phyloP scores from a whole-genome alignment of 2,113 vertebrate genomes.

The Pituophis catenifer region DNA sequence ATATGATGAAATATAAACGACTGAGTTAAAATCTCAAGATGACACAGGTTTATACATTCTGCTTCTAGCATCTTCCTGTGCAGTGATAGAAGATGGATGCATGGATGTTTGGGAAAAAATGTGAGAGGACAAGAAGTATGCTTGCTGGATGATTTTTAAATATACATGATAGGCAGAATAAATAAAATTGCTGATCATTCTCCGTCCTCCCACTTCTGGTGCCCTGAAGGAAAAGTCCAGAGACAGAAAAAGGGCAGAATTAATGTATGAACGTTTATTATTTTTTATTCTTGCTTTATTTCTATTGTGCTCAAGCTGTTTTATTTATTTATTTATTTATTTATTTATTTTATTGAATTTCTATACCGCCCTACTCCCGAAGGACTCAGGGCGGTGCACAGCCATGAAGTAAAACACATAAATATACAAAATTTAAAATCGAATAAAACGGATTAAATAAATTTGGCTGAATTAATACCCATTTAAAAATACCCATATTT shows the following conservation, averaged over 20 bases:
- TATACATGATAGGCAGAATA: not conserved
- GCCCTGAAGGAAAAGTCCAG: not conserved
- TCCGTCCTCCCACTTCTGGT: not conserved
- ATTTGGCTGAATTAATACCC: no score
- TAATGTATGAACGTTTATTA: not conserved
- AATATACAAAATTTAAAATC: no score
- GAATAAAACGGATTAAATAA: no score
- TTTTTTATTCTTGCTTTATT: not conserved
- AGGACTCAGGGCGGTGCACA: no score
- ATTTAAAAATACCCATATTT: no score
- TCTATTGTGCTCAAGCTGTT: not conserved
- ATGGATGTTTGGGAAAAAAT: not conserved
- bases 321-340: no score
- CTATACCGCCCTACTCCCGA: no score
- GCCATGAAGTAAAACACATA: no score
- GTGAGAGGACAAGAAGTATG: not conserved
- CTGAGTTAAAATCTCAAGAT: not conserved
- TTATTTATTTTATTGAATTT: no score
- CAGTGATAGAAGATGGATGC: not conserved
- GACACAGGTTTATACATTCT: not conserved
- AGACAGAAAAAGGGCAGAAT: not conserved
- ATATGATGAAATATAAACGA: not conserved
- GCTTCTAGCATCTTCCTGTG: not conserved
- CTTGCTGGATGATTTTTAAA: not conserved
- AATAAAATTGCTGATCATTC: not conserved